phyloP scores from a whole-genome alignment of 2,888 invertebrate species.

The Acanthosepion esculentum region DNA sequence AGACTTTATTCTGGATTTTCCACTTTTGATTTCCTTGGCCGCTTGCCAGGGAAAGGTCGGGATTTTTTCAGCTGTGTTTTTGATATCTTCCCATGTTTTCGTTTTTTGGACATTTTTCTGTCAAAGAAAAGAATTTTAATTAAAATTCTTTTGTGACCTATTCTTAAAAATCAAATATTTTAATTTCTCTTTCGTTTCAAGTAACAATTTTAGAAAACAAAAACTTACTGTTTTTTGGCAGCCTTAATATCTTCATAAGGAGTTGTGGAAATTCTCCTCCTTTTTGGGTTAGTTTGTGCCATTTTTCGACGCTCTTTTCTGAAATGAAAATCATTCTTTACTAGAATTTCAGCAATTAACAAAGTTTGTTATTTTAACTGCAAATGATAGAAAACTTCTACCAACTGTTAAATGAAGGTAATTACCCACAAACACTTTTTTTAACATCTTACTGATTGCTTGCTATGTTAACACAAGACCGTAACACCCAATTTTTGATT shows the following conservation, averaged over 20 bases:
- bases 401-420: not conserved
- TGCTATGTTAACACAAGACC: too few relatives aligned
- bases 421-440: too few relatives aligned
- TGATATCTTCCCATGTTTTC: not conserved
- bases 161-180: too few relatives aligned
- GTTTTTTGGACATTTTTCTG: not conserved
- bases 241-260: slow-evolving; percentile 43
- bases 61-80: slow-evolving; percentile 40
- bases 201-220: not conserved
- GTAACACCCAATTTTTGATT: too few relatives aligned
- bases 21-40: not conserved
- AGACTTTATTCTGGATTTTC: not conserved
- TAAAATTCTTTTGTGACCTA: not conserved
- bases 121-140: not conserved
- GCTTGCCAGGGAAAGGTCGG: slow-evolving; percentile 24
- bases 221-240: not conserved
- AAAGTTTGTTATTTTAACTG: too few relatives aligned
- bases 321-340: not conserved
- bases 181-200: not conserved
- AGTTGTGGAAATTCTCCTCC: slow-evolving; percentile 62
- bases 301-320: slow-evolving; percentile 63
- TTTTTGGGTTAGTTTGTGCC: slow-evolving; percentile 57
- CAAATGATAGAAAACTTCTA: too few relatives aligned
- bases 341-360: not conserved
- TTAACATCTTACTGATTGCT: too few relatives aligned